Percentiles rank a stretch among this genome's conserved stretches.
Evolutionary conservation across 2,797 vertebrate species (phyloP).

Genomic region (Sebastes taczanowskii): DNA sequence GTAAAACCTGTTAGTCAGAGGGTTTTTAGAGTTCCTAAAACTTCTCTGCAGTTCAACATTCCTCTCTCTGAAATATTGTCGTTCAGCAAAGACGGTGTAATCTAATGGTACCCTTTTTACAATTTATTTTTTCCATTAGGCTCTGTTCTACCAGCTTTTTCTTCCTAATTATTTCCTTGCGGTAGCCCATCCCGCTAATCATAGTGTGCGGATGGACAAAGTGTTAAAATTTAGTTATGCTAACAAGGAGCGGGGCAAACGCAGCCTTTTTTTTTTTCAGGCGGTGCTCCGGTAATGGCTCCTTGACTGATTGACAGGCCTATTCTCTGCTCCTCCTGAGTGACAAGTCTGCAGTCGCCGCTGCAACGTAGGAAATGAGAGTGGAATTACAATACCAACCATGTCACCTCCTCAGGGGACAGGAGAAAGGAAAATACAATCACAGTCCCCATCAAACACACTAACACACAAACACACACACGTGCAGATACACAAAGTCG

Average conservation of each 20-base stretch:
- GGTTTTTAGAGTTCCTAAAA: not conserved
- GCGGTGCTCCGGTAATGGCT: slow-evolving; percentile 66
- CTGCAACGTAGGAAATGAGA: slow-evolving; percentile 79
- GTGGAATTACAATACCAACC: slow-evolving; percentile 83
- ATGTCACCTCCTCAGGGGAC: slow-evolving; percentile 82
- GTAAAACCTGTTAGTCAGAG: not conserved
- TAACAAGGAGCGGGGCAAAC: slow-evolving; percentile 60
- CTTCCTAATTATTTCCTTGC: slow-evolving; percentile 14
- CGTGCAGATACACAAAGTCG: slow-evolving; percentile 15
- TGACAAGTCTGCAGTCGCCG: slow-evolving; percentile 77
- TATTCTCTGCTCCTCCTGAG: slow-evolving; percentile 78
- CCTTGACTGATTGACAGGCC: slow-evolving; percentile 81
- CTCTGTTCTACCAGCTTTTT: slow-evolving; percentile 15
- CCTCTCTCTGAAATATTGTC: not conserved
- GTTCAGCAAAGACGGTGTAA: slow-evolving; percentile 28
- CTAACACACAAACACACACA: slow-evolving; percentile 27
- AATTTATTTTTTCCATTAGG: slow-evolving; percentile 45
- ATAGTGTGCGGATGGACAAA: slow-evolving; percentile 50
- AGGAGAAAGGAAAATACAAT: slow-evolving; percentile 79
- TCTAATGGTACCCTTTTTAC: slow-evolving; percentile 18
- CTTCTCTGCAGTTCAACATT: not conserved
- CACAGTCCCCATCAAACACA: slow-evolving; percentile 70
- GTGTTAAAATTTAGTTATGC: slow-evolving; percentile 72
- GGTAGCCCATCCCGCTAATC: slow-evolving; percentile 48
- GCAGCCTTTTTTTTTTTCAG: slow-evolving; percentile 49